A percentile compares a stretch with the other conserved stretches of the same genome.
Conservation (phyloP, 2,888 invertebrate genomes). For the Lathronympha strigana region DNA sequence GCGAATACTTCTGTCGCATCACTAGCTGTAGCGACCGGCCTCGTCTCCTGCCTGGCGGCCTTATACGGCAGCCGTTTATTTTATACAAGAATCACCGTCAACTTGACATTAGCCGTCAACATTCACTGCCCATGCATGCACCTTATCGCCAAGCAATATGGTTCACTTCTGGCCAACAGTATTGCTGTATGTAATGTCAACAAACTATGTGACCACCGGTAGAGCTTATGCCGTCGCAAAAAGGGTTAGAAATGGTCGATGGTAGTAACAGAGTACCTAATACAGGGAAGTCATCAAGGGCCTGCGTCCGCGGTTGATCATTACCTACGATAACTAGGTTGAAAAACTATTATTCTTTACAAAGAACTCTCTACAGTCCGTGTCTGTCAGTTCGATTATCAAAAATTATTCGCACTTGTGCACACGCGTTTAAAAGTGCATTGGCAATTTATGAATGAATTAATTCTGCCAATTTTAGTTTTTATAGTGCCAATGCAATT, state of each 20-base stretch:
- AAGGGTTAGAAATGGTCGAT: too few species aligned
- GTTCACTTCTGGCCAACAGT: neutral
- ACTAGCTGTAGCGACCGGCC: conserved; percentile 4
- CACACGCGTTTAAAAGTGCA: too few species aligned
- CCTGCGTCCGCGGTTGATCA: neutral
- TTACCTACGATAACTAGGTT: too few species aligned
- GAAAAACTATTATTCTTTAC: too few species aligned
- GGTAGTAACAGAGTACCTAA: neutral
- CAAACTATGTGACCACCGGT: too few species aligned
- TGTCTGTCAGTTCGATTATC: too few species aligned
- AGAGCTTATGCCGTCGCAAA: too few species aligned
- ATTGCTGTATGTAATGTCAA: neutral
- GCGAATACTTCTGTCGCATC: neutral
- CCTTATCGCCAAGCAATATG: neutral
- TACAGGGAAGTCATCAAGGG: neutral
- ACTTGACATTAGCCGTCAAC: neutral
- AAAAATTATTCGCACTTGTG: too few species aligned
- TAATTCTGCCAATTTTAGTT: too few species aligned
- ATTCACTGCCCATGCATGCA: neutral
- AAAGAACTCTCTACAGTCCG: too few species aligned
- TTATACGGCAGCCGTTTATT: conserved; percentile 17
- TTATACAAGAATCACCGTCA: conserved; percentile 7
- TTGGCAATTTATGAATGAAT: too few species aligned
- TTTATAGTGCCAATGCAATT: too few species aligned
- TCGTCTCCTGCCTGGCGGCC: neutral